Conservation (phyloP, 1,140 invertebrate species). For the Saccostrea echinata region DNA sequence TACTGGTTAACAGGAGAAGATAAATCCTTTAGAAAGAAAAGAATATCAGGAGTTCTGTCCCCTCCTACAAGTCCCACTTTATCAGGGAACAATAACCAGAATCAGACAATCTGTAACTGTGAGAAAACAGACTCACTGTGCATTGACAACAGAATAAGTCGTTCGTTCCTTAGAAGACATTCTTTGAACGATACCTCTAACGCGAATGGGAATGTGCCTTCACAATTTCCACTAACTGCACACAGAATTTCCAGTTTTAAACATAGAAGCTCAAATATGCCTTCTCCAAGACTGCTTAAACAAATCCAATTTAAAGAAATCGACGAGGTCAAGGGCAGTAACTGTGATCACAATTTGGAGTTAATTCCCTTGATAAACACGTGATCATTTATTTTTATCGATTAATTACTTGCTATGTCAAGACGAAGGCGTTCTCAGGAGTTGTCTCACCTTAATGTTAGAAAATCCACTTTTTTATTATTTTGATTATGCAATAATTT, state of each 20-base stretch:
- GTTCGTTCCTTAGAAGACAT: background rate
- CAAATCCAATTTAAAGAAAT: conserved; percentile 27
- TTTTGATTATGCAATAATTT: conserved; percentile 17
- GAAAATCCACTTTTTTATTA: background rate
- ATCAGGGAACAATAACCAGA: conserved; percentile 55
- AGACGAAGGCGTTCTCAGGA: background rate
- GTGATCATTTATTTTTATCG: background rate
- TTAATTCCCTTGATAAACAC: conserved; percentile 18
- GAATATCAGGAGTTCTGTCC: conserved; percentile 52
- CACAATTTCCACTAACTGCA: background rate
- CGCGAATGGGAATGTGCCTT: conserved; percentile 49
- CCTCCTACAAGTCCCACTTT: conserved; percentile 38
- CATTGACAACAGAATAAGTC: background rate
- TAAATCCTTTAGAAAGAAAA: conserved; percentile 54
- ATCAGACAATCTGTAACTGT: background rate
- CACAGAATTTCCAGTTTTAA: conserved; percentile 23
- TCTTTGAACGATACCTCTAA: conserved; percentile 9
- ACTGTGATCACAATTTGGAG: conserved; percentile 28
- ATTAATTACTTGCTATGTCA: background rate
- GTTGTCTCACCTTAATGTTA: background rate
- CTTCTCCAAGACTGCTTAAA: conserved; percentile 37
- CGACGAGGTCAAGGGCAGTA: background rate
- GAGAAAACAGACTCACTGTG: background rate
- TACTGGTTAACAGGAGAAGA: conserved; percentile 93
- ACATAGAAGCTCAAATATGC: conserved; percentile 12